Evolutionary conservation across 2,888 invertebrate genomes (phyloP), one percentile per base, ranked within the genome.

Genomic region (Caenorhabditis afra): DNA sequence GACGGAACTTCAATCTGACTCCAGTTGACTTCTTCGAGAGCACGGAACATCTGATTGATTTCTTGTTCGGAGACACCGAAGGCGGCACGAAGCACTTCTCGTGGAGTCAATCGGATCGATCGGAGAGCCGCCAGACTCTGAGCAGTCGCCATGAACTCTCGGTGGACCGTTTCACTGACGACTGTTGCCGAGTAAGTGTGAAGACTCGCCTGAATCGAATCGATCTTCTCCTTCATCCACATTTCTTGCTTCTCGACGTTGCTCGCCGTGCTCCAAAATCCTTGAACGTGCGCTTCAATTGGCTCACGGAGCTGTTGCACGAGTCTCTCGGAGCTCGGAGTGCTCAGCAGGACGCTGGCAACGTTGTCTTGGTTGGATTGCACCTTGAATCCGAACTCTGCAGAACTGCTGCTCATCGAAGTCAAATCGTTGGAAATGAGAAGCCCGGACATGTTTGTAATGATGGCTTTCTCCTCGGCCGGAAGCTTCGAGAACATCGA

Each of bases 241-340:
- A 62, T 16, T 50, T 67, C 67, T 14, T 62, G 39, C 20, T 71
- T 71, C 10, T 62, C 55, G 11, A 10, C 14, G 8, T 22, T 14
- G 16, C 23, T 71, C 18, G 73, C 73, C 14, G 81, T 74, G 35
- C 52, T 76, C 81, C 81, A 81, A 67, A 81, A 76, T 58, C 79
- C 79, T 29, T 58, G 22, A n/a, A 73, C 47, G 4, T 49, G 39
- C 53, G 70, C 59, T 18, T 81, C 79, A 12, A 49, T 64, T n/a
- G 77, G 67, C 23, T 81, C 74, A 18, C 52, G 57, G 16, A 73
- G 22, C 10, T 57, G 61, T 49, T 55, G 39, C 20, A 23, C n/a
- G 3, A 75, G 37, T 29, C 23, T 45, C 14, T 53, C 44, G 16
- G 73, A 73, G 11, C 45, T 37, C 7, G 64, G 49, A 18, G 64